Evolutionary conservation across 1,140 invertebrate species (phyloP), one percentile per base, ranked within the genome.

Genomic region (Tetramorium simillimum): DNA sequence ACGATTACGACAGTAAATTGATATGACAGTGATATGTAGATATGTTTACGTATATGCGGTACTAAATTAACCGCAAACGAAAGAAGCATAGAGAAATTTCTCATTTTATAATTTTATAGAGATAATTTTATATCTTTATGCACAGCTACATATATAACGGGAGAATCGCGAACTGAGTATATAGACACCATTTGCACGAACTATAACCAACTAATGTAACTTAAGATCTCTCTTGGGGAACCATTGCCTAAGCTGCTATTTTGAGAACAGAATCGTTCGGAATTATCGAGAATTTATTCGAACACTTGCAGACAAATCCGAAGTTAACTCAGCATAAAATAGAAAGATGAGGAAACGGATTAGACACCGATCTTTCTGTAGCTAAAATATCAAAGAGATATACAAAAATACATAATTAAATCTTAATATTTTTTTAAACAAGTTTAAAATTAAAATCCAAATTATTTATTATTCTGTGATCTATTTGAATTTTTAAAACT

Each of bases 271-370:
- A 16, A 81, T 70, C 65, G 78, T 70, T 70, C 63, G 49, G 49
- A 81, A 81, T 81, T 81, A 81, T 81, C 65, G 78, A 70, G 78
- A 70, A 81, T 81, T 81, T 81, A 81, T 81, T 58, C 49, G 21
- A 56, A 81, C 78, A 56, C 78, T 56, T 58, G 65, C 37, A 51
- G 56, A 58, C 51, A 81, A 81, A 70, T 46, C 16, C 43, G 12
- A 81, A 58, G 49, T 81, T 81, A 81, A 56, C 5, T 18, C 56
- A 70, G 63, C 37, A n/a, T 58, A 10, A 81, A 43, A 21, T 37
- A 56, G 37, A 70, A 65, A 28, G n/a, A 78, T 37, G 18, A n/a
- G 10, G 18, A 78, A 65, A 33, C 18, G 40, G 33, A n/a, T 63
- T 28, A 14, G 18, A 5, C 12, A 43, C n/a, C 4, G 10, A 33